A percentile compares a stretch with the other conserved stretches of the same genome.
Evolutionary conservation across 2,113 vertebrate species (phyloP).

Genomic region (Mormoops blainvillei): DNA sequence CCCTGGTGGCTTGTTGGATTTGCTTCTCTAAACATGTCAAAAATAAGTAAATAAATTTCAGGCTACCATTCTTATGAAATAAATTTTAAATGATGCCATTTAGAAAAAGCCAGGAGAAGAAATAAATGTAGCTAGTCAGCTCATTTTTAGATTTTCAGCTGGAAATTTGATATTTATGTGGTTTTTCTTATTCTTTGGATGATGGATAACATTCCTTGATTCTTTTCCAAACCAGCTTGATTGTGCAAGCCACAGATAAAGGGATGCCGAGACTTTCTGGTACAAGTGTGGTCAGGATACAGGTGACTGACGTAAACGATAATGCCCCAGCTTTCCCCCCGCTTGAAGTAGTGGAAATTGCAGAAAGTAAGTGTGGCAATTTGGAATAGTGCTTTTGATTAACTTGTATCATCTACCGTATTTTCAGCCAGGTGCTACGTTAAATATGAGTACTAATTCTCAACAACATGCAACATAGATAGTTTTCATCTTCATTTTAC

Average conservation of each 20-base stretch:
- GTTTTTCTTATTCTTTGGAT: constrained; percentile 40
- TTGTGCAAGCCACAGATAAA: constrained; percentile 88
- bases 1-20: not conserved
- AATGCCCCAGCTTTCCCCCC: constrained; percentile 86
- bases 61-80: not conserved
- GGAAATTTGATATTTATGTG: not conserved
- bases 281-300: constrained; percentile 83
- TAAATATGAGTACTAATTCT: not conserved
- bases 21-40: constrained; percentile 39
- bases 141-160: not conserved
- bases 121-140: not conserved
- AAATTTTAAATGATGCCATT: constrained; percentile 40
- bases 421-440: not conserved
- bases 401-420: not conserved
- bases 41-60: constrained; percentile 12
- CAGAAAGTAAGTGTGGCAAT: constrained; percentile 86
- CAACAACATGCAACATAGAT: not conserved
- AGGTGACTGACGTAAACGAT: constrained; percentile 92
- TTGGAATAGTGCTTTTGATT: not conserved
- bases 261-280: constrained; percentile 87
- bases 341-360: constrained; percentile 81
- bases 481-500: not conserved
- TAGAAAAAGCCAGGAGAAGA: not conserved
- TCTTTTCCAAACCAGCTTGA: constrained; percentile 82
- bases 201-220: constrained; percentile 23